Conservation (phyloP, 2,888 invertebrate genomes). For the Ophraella communa region DNA sequence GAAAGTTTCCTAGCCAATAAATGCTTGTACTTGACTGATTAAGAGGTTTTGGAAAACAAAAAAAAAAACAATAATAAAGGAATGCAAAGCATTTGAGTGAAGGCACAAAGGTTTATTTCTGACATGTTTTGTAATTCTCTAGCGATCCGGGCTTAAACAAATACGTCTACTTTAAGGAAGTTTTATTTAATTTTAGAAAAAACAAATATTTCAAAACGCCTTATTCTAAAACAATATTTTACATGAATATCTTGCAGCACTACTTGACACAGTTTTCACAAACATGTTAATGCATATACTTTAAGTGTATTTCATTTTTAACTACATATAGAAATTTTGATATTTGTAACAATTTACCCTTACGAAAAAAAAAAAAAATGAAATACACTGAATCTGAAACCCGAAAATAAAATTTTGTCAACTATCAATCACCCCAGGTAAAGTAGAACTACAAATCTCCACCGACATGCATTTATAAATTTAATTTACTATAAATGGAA, state of each 20-base stretch:
- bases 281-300: too few species aligned
- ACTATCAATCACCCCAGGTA: not conserved
- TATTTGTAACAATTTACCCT: not conserved
- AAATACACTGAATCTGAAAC: not conserved
- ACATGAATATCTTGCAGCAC: conserved; percentile 11
- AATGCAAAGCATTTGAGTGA: too few species aligned
- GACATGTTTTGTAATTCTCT: not conserved
- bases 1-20: too few species aligned
- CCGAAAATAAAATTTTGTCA: not conserved
- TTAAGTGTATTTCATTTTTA: not conserved
- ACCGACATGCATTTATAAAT: too few species aligned
- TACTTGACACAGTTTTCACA: conserved; percentile 6
- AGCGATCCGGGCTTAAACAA: not conserved
- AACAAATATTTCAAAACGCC: not conserved
- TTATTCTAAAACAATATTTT: conserved; percentile 5
- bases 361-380: not conserved
- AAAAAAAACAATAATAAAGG: too few species aligned
- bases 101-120: too few species aligned
- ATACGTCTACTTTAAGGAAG: not conserved
- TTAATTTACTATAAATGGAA: not conserved
- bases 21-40: too few species aligned
- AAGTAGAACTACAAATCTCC: too few species aligned
- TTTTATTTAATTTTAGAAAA: too few species aligned
- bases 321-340: not conserved
- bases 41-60: too few species aligned